phyloP scores from a whole-genome alignment of 1,140 invertebrate genomes.

The Drosophila quadrilineata region DNA sequence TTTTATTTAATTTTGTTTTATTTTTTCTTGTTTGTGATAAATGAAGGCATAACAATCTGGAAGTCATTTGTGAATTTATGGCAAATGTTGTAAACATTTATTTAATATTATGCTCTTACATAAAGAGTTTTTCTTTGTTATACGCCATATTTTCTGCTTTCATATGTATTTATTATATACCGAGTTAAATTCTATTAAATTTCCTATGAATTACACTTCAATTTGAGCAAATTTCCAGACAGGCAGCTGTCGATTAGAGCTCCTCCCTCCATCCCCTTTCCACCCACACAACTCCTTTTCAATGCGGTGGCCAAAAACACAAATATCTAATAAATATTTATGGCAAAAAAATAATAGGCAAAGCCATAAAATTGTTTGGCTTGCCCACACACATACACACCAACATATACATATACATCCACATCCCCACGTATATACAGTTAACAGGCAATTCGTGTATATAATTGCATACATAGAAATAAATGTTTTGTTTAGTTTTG shows the following conservation, averaged over 20 bases:
- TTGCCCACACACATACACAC: background rate
- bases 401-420: constrained; percentile 1
- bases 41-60: too few species aligned
- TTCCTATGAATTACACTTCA: constrained; percentile 3
- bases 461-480: constrained; percentile 19
- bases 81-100: too few species aligned
- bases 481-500: background rate
- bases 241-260: background rate
- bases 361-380: constrained; percentile 58
- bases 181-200: background rate
- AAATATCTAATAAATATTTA: constrained; percentile 68
- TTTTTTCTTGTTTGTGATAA: too few species aligned
- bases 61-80: too few species aligned
- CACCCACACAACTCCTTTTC: background rate
- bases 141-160: too few species aligned
- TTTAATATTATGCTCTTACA: too few species aligned
- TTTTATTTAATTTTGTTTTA: too few species aligned
- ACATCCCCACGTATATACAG: too few species aligned
- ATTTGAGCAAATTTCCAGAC: background rate
- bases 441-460: constrained; percentile 4
- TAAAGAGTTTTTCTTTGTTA: too few species aligned
- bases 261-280: background rate
- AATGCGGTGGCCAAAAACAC: constrained; percentile 7
- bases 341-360: constrained; percentile 49
- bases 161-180: background rate